Base-by-base conservation (phyloP, 2,888 invertebrate species). In the Eugnorisma glareosa region DNA sequence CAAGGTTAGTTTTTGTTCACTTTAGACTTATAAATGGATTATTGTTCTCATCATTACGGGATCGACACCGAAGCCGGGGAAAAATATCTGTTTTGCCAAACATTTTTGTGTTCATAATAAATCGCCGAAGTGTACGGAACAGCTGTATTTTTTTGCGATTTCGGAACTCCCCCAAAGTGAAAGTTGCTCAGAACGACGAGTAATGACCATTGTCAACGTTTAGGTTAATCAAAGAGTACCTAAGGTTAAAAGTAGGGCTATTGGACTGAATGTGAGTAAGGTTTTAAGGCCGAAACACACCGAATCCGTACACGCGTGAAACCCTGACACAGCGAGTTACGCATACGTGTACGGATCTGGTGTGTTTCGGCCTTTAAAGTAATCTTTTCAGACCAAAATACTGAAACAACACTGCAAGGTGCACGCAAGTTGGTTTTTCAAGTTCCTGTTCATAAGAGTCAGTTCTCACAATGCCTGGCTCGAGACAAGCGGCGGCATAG, bases 401-500 rank as follows among this genome's bases (percentile, higher is more conserved):
- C 15, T 37, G 6, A 24, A 72, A n/a, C 18, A 21, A 67, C 15
- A 7, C 31, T 31, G 24, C 24, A 67, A 43, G 7, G 21, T 35
- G 13, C 43, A 15, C 8, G 69, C 28, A 21, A 40, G 15, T 35
- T 61, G 10, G 35, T 37, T 15, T 40, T 40, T 40, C 37, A 15
- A 40, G 21, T n/a, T 48, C n/a, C 48, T 37, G 15, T 61, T 28
- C 37, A 24, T 37, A 13, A 13, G 31, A 31, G 37, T 43, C n/a
- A 18, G 4, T 35, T 43, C 18, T 37, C 8, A 67, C 13, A 28
- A 5, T n/a, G 35, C 24, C 35, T 18, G 51, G 28, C 35, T 13
- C 45, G 18, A 54, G 81, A 64, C 37, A 18, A 40, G 8, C n/a
- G 64, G 67, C 15, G 82, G 59, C n/a, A n/a, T n/a, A n/a, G n/a